Evolutionary conservation across 2,888 invertebrate species (phyloP), one percentile per base, ranked within the genome.

Genomic region (Linhomoeus sp.): DNA sequence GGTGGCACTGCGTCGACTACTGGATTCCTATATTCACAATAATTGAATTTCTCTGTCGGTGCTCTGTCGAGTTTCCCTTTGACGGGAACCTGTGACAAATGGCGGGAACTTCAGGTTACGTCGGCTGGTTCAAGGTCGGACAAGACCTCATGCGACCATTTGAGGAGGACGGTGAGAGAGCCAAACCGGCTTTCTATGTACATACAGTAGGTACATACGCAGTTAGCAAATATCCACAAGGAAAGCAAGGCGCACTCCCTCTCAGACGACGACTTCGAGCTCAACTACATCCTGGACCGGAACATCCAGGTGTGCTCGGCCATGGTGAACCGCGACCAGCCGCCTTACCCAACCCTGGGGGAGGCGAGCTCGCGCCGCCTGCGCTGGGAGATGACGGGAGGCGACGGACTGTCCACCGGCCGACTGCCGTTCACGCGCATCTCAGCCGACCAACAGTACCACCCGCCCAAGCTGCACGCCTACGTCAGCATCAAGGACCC

Each of bases 51-150:
- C 57, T 66, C 53, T 66, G 67, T 29, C 7, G 7, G 29, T 29
- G 5, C 7, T 29, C 12, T 29, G 5, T 29, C 29, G n/a, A n/a
- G n/a, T n/a, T n/a, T n/a, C n/a, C n/a, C n/a, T n/a, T n/a, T n/a
- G n/a, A n/a, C n/a, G n/a, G n/a, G n/a, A n/a, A n/a, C n/a, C n/a
- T n/a, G n/a, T n/a, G n/a, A n/a, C n/a, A n/a, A n/a, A n/a, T n/a
- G n/a, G n/a, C n/a, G n/a, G n/a, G n/a, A n/a, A n/a, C n/a, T n/a
- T n/a, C n/a, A n/a, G 29, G 29, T 54, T 67, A 67, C 52, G 62
- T 67, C 62, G 66, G 66, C 3, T 67, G 66, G 66, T 56, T 67
- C 5, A 67, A 67, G 60, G 67, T 45, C 14, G 45, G 45, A 20
- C 45, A 39, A 17, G 45, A 45, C 15, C 33, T 45, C 17, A 45